Evolutionary conservation across 2,797 vertebrate genomes (phyloP).

Genomic region (Carcharodon carcharias): DNA sequence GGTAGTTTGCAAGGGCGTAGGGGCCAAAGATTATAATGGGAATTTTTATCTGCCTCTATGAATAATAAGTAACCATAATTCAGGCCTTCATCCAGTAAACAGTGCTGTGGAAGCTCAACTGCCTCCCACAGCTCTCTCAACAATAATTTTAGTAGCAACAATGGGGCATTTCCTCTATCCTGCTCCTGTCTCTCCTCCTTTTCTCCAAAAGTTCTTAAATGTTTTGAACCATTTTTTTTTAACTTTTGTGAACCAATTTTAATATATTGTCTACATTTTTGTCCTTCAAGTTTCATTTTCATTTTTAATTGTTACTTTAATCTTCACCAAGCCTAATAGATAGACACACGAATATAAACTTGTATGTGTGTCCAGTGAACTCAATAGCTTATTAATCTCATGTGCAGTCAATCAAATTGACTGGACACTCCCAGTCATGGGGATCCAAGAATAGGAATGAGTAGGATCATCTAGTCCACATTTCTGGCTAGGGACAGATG

Average conservation of each 20-base stretch:
- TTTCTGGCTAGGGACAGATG: too few relatives aligned
- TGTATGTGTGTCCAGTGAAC: too few relatives aligned
- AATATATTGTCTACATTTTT: background rate
- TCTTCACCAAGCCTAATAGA: background rate
- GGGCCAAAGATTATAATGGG: background rate
- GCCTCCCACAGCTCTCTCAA: background rate
- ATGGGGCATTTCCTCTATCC: background rate
- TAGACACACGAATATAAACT: too few relatives aligned
- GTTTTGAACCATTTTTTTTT: background rate
- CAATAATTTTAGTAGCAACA: background rate
- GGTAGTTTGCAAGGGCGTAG: background rate
- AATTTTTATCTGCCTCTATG: background rate
- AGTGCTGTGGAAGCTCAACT: background rate
- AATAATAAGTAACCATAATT: background rate
- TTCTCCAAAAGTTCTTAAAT: background rate
- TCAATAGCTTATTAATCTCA: too few relatives aligned
- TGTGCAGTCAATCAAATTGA: too few relatives aligned
- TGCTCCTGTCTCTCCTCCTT: background rate
- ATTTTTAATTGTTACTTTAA: background rate
- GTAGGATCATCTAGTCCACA: too few relatives aligned
- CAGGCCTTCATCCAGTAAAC: background rate
- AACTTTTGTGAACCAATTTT: background rate
- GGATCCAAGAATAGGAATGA: too few relatives aligned
- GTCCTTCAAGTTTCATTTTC: background rate
- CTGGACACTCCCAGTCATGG: too few relatives aligned